Evolutionary conservation across 2,797 vertebrate species (phyloP), one percentile per base, ranked within the genome.

Genomic region (Chelidonichthys spinosus): DNA sequence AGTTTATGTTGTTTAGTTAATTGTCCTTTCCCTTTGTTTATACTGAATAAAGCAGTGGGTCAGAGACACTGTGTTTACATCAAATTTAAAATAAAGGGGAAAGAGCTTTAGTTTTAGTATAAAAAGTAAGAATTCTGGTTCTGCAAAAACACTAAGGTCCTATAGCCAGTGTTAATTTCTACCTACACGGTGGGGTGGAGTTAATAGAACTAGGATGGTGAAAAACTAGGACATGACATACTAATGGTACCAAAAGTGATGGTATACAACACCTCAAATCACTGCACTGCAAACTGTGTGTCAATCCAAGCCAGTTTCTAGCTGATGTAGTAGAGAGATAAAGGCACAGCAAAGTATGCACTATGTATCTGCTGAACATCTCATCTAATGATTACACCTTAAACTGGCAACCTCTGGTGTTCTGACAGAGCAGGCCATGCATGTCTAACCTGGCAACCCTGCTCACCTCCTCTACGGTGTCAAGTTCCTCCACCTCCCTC

Each of bases 381-480:
- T 83, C 18, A 58, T 79, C 59, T 65, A 72, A 74, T 37, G n/a
- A 77, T 44, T 61, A 73, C 60, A 76, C 49, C 72, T 75, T 56
- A 60, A 82, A 87, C 60, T 36, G 49, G 66, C 53, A 72, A 84
- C 68, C 69, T 70, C 55, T 60, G 61, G 63, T 73, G 77, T 50
- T 83, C 69, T 69, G 76, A 88, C 83, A 90, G 86, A 83, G 88
- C 84, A 86, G 76, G 86, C 82, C 86, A 89, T 91, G 87, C 86
- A 87, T 47, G 59, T 88, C 81, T 85, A 90, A 82, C 73, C 85
- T 88, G 85, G 77, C 87, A 88, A 89, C 90, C 92, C 91, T 91
- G 93, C 95, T 96, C 94, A 96, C 96, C 95, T 97, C 96, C 95
- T 96, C 95, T 94, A 94, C 87, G 92, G 92, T 94, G 91, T 96